Evolutionary conservation across 92 coral and sea anemone species (phyloP).

Genomic region (Epizoanthus stellaris): DNA sequence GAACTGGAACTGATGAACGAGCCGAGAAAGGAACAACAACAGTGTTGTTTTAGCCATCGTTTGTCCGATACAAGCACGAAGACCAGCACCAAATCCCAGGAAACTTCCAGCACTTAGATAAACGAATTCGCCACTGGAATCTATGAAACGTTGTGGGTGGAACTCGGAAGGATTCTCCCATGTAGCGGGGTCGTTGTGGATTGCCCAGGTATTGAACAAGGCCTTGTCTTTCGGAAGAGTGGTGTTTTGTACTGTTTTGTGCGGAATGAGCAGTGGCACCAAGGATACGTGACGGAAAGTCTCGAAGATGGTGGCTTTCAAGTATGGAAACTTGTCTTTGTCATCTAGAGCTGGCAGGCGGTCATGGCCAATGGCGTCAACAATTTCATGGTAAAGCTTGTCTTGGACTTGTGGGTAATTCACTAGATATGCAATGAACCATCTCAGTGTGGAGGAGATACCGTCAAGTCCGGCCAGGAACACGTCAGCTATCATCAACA

Average conservation of each 20-base stretch:
- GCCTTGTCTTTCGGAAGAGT: constrained; percentile 20
- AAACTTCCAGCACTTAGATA: constrained; percentile 22
- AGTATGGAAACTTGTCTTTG: constrained; percentile 31
- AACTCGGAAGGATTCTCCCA: constrained; percentile 47
- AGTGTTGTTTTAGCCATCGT: constrained; percentile 33
- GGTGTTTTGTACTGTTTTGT: constrained; percentile 14
- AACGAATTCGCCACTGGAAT: constrained; percentile 24
- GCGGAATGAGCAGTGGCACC: constrained; percentile 43
- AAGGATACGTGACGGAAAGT: constrained; percentile 30
- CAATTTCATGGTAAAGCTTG: no score
- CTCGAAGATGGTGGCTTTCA: constrained; percentile 42
- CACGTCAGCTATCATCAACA: no score
- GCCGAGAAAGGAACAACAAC: constrained; percentile 32
- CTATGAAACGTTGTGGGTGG: constrained; percentile 43
- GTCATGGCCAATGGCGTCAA: background rate
- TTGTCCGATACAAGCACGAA: constrained; percentile 39
- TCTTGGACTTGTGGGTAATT: no score
- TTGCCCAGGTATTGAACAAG: constrained; percentile 37
- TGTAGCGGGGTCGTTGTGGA: constrained; percentile 25
- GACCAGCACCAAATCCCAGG: constrained; percentile 40
- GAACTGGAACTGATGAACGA: background rate
- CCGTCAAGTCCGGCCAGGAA: no score
- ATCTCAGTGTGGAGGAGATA: no score
- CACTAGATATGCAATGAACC: no score
- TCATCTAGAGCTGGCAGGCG: constrained; percentile 31